Conservation (phyloP, 2,888 invertebrate genomes). For the Acanthosepion pharaonis region DNA sequence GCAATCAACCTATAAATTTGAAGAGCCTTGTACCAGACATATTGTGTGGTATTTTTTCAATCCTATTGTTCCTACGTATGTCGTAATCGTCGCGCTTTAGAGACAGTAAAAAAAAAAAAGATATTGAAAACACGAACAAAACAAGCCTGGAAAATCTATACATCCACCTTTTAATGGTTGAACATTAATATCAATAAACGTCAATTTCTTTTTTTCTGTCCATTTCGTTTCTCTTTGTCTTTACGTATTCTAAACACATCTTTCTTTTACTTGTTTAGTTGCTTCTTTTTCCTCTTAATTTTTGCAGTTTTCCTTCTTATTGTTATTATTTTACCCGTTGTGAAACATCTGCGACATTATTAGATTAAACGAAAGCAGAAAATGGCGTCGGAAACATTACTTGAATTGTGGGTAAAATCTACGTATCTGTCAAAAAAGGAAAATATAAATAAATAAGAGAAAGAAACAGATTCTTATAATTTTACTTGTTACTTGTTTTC, state of each 20-base stretch:
- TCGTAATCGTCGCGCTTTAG: neutral
- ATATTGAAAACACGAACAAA: neutral
- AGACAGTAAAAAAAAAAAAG: neutral
- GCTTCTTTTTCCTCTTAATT: neutral
- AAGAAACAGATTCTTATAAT: neutral
- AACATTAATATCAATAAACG: slow-evolving; percentile 9
- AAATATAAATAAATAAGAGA: neutral
- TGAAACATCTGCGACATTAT: neutral
- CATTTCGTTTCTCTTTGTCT: neutral
- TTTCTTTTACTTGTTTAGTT: neutral
- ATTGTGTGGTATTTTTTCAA: neutral
- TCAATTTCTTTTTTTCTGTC: neutral
- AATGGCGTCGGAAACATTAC: neutral
- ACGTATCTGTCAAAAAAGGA: neutral
- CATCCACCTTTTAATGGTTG: neutral
- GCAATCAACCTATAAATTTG: neutral
- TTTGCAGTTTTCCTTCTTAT: neutral
- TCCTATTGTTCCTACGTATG: neutral
- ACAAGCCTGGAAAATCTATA: neutral
- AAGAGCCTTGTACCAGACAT: neutral
- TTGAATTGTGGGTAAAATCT: neutral
- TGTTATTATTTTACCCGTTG: neutral
- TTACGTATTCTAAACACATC: neutral
- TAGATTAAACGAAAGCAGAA: neutral
- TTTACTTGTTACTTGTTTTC: neutral